These are phyloP conservation scores for Galaxias olidus DNA, from an alignment of 2,797 vertebrate genomes.

Conservation along the genomic window DNA sequence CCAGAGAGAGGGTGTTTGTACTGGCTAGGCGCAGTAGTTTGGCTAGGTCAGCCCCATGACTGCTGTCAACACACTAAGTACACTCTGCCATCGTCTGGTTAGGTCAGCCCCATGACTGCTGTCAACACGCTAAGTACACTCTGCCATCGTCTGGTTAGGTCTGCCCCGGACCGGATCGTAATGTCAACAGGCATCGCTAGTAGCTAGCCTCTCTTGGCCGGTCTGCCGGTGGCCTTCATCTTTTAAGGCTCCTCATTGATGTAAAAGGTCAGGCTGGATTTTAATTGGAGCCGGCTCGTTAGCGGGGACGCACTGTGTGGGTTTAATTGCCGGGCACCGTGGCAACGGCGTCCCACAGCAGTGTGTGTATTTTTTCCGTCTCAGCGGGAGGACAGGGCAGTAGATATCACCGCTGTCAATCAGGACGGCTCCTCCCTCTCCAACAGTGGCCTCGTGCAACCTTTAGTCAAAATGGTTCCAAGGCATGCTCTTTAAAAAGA, in stretches of 20 bases:
- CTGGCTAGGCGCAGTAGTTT: background rate
- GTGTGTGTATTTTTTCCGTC: conserved; percentile 12
- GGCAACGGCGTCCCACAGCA: conserved; percentile 3
- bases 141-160: no score
- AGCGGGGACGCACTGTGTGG: background rate
- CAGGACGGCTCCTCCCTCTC: no score
- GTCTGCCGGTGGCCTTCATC: conserved; percentile 33
- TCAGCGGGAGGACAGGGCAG: conserved; percentile 17
- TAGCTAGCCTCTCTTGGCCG: conserved; percentile 25
- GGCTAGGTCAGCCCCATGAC: no score
- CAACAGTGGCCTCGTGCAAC: no score
- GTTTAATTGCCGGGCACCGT: conserved; percentile 22
- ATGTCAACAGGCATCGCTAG: conserved; percentile 25
- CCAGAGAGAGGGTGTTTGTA: no score
- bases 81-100: no score
- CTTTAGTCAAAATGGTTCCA: no score
- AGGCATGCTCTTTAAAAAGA: no score
- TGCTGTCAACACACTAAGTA: no score
- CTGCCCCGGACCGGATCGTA: no score
- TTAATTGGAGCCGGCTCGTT: conserved; percentile 45
- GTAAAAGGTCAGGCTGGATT: conserved; percentile 51
- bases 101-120: no score
- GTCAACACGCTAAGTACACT: no score
- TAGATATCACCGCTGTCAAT: conserved; percentile 34
- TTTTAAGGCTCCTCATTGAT: conserved; percentile 26